Base-by-base conservation (phyloP, 1,140 invertebrate genomes). In the Agrypnia vestita region DNA sequence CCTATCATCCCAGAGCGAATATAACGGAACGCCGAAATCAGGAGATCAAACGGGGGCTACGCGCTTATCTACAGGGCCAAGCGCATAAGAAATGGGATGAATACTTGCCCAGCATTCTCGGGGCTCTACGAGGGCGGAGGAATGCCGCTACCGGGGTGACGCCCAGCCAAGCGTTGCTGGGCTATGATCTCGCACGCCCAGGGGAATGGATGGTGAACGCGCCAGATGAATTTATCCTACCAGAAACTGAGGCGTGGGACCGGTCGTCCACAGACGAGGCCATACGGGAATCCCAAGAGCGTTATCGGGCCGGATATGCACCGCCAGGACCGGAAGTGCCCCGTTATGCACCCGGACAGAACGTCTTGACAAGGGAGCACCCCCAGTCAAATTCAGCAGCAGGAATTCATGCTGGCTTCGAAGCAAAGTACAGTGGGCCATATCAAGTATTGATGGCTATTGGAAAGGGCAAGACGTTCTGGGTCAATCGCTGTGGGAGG, bases 61-160 rank as follows among this genome's bases (percentile, higher is more conserved):
- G 62, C 0, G 53, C 69, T 4, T 35, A 55, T 15, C 35, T 69
- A 17, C 21, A 47, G 15, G 76, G 49, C 1, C 17, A 46, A 1
- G 21, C 13, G 4, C 76, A 69, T 9, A 17, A 10, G 3, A 15
- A 9, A 7, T 53, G 75, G 75, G 43, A 64, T n/a, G 17, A 10
- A 7, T 13, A 75, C 8, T 9, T 75, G 10, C 55, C 73, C 11
- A 44, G 8, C 35, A 44, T 75, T 4, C 12, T 61, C 0, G 35
- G 43, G 21, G 15, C 73, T 11, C 15, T 75, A 46, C 51, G 72
- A 8, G 15, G 72, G 8, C 19, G 53, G 12, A 25, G n/a, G n/a
- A 75, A 75, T n/a, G 53, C 35, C 35, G 73, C 73, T 3, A 75
- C 73, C 6, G 35, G 73, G 0, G 13, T 59, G 9, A 75, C 73